phyloP scores from a whole-genome alignment of 1,140 invertebrate species.

The Atopsyche davidsoni region DNA sequence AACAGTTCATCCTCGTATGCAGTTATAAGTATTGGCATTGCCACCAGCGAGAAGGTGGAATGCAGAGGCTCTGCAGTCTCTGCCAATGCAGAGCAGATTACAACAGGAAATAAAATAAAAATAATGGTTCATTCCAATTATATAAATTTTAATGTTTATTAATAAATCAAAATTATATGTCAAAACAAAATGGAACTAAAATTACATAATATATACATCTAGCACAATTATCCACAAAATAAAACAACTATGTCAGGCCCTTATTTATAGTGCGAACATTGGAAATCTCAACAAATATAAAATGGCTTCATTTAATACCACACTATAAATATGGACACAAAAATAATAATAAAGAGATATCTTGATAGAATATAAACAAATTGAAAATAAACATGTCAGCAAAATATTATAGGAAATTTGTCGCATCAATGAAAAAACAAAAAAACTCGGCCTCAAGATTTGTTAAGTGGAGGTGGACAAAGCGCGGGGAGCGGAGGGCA shows the following conservation, averaged over 20 bases:
- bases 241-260: constrained; percentile 31
- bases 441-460: too few species aligned
- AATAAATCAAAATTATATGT: constrained; percentile 30
- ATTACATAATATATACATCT: constrained; percentile 32
- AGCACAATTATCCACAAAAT: constrained; percentile 33
- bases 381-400: constrained; percentile 12
- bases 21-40: too few species aligned
- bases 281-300: constrained; percentile 28
- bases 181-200: constrained; percentile 32
- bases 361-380: constrained; percentile 9
- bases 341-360: constrained; percentile 18
- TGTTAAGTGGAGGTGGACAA: too few species aligned
- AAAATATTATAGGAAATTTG: too few species aligned
- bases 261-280: constrained; percentile 30
- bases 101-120: too few species aligned
- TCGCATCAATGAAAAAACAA: too few species aligned
- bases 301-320: constrained; percentile 24
- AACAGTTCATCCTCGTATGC: too few species aligned
- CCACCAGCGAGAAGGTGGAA: too few species aligned
- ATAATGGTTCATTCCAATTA: constrained; percentile 20
- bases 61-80: too few species aligned
- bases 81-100: too few species aligned
- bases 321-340: constrained; percentile 28
- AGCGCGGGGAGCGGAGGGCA: too few species aligned
- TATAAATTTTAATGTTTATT: constrained; percentile 32